Percentiles rank a stretch among this genome's conserved stretches.
Conservation (phyloP, 2,888 invertebrate species). For the Dasysyrphus tricinctus region DNA sequence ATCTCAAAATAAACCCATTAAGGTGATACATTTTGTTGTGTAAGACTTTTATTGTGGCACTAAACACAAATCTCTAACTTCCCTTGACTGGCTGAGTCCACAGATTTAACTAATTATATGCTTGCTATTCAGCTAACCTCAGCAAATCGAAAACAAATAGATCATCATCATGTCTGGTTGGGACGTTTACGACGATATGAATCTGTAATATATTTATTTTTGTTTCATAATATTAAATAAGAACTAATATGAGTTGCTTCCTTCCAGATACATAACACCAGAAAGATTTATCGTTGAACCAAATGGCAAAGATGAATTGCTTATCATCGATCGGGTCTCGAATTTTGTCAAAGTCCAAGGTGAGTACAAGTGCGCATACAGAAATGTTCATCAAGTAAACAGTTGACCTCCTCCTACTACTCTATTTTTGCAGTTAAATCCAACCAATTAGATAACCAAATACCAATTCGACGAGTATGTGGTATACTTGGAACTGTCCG, state of each 20-base stretch:
- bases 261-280: conserved; percentile 90
- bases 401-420: not conserved
- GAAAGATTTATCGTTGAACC: conserved; percentile 96
- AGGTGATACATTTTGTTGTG: conserved; percentile 11
- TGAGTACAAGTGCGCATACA: conserved; percentile 80
- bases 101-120: conserved; percentile 51
- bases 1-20: not conserved
- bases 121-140: conserved; percentile 37
- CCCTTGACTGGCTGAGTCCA: conserved; percentile 6
- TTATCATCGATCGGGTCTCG: conserved; percentile 93
- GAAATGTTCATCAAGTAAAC: not conserved
- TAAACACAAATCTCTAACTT: not conserved
- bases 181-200: conserved; percentile 89
- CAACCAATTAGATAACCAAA: conserved; percentile 87
- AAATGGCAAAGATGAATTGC: conserved; percentile 88
- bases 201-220: conserved; percentile 86
- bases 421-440: conserved; percentile 83
- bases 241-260: not conserved
- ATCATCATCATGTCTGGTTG: conserved; percentile 70
- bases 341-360: conserved; percentile 89
- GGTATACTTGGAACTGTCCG: conserved; percentile 94
- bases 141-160: conserved; percentile 42
- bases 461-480: conserved; percentile 89
- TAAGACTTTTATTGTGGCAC: not conserved
- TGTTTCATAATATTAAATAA: conserved; percentile 8